phyloP scores from a whole-genome alignment of 2,113 vertebrate species.

The Myotis brandtii region DNA sequence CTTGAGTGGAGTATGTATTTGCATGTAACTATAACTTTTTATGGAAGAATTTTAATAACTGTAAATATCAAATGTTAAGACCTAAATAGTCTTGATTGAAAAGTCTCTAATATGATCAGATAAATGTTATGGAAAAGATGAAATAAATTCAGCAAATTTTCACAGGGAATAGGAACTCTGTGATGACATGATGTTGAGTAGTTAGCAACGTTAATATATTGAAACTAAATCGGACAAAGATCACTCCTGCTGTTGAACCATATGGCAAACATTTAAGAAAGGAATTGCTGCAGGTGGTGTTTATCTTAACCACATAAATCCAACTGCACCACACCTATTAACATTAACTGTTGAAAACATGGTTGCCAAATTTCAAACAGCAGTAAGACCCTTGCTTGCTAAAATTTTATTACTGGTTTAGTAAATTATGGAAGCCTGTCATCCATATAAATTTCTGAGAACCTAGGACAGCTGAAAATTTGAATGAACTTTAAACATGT shows the following conservation, averaged over 20 bases:
- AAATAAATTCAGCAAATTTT: slow-evolving; percentile 38
- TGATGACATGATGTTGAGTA: neutral
- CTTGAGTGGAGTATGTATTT: neutral
- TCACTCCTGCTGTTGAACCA: neutral
- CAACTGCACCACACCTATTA: neutral
- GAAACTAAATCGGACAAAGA: neutral
- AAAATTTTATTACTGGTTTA: neutral
- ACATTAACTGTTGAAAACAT: neutral
- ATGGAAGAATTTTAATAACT: neutral
- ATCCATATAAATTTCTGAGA: neutral
- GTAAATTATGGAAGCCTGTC: neutral
- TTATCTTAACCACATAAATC: neutral
- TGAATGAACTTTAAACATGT: neutral
- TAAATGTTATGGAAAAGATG: neutral
- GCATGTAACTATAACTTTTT: neutral
- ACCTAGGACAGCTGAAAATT: neutral
- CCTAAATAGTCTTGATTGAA: neutral
- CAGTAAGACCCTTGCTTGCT: neutral
- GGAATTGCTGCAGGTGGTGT: neutral
- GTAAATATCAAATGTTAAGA: slow-evolving; percentile 11
- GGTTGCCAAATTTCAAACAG: neutral
- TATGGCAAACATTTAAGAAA: slow-evolving; percentile 37
- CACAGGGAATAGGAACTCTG: neutral
- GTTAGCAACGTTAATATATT: neutral
- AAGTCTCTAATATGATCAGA: neutral